These are phyloP conservation scores for Xenopus tropicalis DNA, from an alignment of 2,113 vertebrate genomes.

Conservation along the genomic window DNA sequence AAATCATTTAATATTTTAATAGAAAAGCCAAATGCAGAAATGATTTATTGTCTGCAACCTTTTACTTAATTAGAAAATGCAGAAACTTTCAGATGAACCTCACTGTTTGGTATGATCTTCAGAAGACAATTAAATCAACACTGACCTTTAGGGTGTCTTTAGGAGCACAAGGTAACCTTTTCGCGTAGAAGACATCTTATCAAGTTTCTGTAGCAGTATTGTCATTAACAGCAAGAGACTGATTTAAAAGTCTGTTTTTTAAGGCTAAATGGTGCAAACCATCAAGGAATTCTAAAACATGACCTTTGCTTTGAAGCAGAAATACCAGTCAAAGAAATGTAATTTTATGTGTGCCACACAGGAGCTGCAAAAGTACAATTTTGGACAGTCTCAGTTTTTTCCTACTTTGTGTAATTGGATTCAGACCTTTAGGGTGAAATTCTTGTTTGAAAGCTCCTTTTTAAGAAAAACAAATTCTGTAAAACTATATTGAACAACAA, in stretches of 20 bases:
- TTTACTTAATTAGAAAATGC: not conserved
- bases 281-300: conserved; percentile 30
- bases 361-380: too few species aligned
- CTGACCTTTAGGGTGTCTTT: conserved; percentile 27
- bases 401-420: conserved; percentile 20
- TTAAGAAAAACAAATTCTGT: conserved; percentile 12
- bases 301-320: conserved; percentile 32
- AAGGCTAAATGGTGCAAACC: conserved; percentile 16
- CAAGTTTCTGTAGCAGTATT: conserved; percentile 9
- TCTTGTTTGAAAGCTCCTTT: not conserved
- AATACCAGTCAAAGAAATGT: conserved; percentile 27
- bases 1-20: too few species aligned
- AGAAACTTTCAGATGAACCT: not conserved
- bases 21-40: too few species aligned
- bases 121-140: conserved; percentile 26
- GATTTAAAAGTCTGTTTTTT: conserved; percentile 5
- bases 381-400: too few species aligned
- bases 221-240: conserved; percentile 8
- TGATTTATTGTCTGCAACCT: not conserved
- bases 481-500: too few species aligned
- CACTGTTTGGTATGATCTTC: not conserved
- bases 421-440: conserved; percentile 20
- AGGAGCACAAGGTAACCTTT: conserved; percentile 26
- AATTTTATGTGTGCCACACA: conserved; percentile 11
- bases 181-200: conserved; percentile 19